Percentiles rank a stretch among this genome's conserved stretches.
Conservation (phyloP, 2,888 invertebrate species). For the Leucozona laternaria region DNA sequence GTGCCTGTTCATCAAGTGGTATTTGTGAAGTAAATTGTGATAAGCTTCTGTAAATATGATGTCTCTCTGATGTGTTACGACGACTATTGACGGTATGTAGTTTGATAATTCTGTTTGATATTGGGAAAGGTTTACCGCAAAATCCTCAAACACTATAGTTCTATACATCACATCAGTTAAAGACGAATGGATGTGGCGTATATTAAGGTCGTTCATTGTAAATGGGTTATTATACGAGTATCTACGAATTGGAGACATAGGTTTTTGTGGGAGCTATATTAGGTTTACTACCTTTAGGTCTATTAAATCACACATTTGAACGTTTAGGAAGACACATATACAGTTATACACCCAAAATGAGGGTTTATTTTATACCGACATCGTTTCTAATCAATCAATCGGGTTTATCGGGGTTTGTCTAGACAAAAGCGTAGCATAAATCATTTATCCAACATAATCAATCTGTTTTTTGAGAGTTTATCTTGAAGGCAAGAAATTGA, state of each 20-base stretch:
- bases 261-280: slow-evolving; percentile 4
- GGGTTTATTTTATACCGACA: background rate
- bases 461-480: background rate
- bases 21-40: slow-evolving; percentile 60
- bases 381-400: slow-evolving; percentile 26
- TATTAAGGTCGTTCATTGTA: slow-evolving; percentile 29
- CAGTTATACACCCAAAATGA: background rate
- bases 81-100: slow-evolving; percentile 5
- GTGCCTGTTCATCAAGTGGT: slow-evolving; percentile 43
- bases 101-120: slow-evolving; percentile 58
- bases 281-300: slow-evolving; percentile 24
- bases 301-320: slow-evolving; percentile 25
- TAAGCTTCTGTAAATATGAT: slow-evolving; percentile 37
- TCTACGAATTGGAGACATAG: slow-evolving; percentile 26
- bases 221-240: slow-evolving; percentile 43
- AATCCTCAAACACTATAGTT: slow-evolving; percentile 12
- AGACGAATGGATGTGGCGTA: slow-evolving; percentile 40
- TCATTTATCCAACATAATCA: slow-evolving; percentile 16
- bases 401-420: slow-evolving; percentile 12
- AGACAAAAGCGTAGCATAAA: slow-evolving; percentile 22
- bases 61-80: slow-evolving; percentile 35
- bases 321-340: background rate
- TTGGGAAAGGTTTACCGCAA: slow-evolving; percentile 41
- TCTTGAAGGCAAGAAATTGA: background rate
- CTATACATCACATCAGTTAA: background rate